A percentile compares a stretch with the other conserved stretches of the same genome.
These are phyloP conservation scores for Polyodon spathula DNA, from an alignment of 2,113 vertebrate genomes.

Conservation along the genomic window DNA sequence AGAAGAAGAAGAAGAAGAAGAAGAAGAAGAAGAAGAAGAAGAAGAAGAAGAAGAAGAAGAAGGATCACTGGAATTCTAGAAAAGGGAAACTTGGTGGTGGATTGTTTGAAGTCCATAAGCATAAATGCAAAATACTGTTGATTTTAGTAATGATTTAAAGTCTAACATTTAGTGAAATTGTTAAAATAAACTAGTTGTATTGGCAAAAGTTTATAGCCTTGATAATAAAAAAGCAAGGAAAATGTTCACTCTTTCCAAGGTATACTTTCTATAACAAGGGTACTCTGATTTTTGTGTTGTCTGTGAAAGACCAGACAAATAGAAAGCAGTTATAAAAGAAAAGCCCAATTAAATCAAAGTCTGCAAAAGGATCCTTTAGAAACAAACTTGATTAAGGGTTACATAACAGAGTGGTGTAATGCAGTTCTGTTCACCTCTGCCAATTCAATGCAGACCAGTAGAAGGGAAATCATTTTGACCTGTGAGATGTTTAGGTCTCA, in stretches of 20 bases:
- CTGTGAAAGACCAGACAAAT: background rate
- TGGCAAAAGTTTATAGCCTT: too few relatives aligned
- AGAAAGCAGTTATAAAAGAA: background rate
- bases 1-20: too few relatives aligned
- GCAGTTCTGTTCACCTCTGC: conserved; percentile 1
- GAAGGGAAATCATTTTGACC: background rate
- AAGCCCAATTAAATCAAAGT: background rate
- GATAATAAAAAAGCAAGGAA: background rate
- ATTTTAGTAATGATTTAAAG: too few relatives aligned
- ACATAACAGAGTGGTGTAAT: background rate
- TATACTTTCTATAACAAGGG: background rate
- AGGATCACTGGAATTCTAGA: too few relatives aligned
- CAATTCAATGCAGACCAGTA: background rate
- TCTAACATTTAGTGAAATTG: background rate
- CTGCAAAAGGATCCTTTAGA: background rate
- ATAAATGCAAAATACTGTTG: too few relatives aligned
- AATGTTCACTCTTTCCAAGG: background rate
- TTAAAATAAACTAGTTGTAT: too few relatives aligned
- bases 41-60: too few relatives aligned
- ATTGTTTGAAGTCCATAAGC: too few relatives aligned
- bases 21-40: too few relatives aligned
- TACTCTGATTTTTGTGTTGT: background rate
- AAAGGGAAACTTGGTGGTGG: too few relatives aligned
- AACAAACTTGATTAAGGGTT: background rate
- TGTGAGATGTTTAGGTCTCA: background rate